A percentile compares a stretch with the other conserved stretches of the same genome.
phyloP scores from a whole-genome alignment of 2,113 vertebrate genomes.

The Serinus canaria region DNA sequence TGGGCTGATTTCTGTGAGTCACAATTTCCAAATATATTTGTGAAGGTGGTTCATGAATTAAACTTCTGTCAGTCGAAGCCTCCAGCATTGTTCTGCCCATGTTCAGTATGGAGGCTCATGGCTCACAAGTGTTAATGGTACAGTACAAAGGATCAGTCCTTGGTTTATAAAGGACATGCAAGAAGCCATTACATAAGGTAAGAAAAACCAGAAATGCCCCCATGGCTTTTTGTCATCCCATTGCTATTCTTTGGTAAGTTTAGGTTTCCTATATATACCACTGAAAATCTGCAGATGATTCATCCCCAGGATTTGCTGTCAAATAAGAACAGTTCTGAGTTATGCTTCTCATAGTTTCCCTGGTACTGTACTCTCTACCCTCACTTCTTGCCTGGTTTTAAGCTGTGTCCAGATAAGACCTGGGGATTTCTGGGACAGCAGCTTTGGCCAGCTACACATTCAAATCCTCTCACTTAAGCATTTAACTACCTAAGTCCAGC shows the following conservation, averaged over 20 bases:
- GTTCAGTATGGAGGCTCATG: constrained; percentile 15
- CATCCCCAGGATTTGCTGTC: constrained; percentile 7
- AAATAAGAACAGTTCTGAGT: neutral
- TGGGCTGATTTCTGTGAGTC: constrained; percentile 64
- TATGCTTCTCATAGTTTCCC: neutral
- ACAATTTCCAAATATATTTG: constrained; percentile 64
- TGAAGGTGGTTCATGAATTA: constrained; percentile 65
- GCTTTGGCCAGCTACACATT: neutral
- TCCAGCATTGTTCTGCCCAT: constrained; percentile 54
- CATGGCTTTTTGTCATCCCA: constrained; percentile 75
- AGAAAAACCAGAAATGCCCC: constrained; percentile 9
- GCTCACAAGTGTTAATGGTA: constrained; percentile 21
- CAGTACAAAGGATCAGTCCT: neutral
- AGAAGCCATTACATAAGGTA: constrained; percentile 13
- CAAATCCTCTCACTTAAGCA: neutral
- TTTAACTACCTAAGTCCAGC: neutral
- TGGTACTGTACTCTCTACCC: neutral
- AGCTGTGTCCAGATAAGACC: neutral
- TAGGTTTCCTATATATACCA: constrained; percentile 34
- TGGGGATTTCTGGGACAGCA: neutral
- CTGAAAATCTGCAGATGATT: constrained; percentile 34
- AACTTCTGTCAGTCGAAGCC: constrained; percentile 55
- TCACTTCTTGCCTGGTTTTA: neutral
- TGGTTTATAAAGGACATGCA: constrained; percentile 1
- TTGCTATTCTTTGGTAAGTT: constrained; percentile 71